Conservation (phyloP, 2,797 vertebrate species). For the Danionella dracula region DNA sequence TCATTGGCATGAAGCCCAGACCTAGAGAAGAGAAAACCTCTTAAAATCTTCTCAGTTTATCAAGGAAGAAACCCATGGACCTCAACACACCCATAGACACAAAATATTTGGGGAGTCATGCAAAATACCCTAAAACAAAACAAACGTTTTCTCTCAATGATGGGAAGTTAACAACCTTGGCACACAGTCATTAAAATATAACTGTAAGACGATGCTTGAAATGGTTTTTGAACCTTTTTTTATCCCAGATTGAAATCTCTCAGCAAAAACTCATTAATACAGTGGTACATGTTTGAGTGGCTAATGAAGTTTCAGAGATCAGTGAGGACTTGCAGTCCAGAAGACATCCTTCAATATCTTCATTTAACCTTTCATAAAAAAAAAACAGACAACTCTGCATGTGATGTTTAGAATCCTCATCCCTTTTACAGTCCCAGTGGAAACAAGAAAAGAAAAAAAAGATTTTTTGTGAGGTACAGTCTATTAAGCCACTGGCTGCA, state of each 20-base stretch:
- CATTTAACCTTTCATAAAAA: constrained; percentile 42
- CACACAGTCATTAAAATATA: background rate
- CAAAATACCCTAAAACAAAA: too few relatives aligned
- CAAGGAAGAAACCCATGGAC: background rate
- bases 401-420: background rate
- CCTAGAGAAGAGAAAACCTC: constrained; percentile 37
- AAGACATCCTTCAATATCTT: constrained; percentile 29
- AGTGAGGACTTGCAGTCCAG: constrained; percentile 21
- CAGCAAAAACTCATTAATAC: constrained; percentile 41
- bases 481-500: background rate
- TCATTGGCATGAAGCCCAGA: constrained; percentile 45
- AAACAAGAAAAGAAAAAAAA: background rate
- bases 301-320: constrained; percentile 37
- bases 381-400: constrained; percentile 22
- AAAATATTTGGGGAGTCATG: background rate
- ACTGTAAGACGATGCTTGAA: constrained; percentile 1
- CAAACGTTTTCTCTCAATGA: background rate
- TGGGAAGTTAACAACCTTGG: too few relatives aligned
- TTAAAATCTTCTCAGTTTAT: background rate
- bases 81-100: background rate
- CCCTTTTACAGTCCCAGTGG: background rate
- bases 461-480: too few relatives aligned
- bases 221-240: constrained; percentile 5
- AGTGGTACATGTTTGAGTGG: constrained; percentile 22
- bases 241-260: constrained; percentile 17